Evolutionary conservation across 92 coral and sea anemone species (phyloP), one percentile per base, ranked within the genome.

Genomic region (Epizoanthus scotinus): DNA sequence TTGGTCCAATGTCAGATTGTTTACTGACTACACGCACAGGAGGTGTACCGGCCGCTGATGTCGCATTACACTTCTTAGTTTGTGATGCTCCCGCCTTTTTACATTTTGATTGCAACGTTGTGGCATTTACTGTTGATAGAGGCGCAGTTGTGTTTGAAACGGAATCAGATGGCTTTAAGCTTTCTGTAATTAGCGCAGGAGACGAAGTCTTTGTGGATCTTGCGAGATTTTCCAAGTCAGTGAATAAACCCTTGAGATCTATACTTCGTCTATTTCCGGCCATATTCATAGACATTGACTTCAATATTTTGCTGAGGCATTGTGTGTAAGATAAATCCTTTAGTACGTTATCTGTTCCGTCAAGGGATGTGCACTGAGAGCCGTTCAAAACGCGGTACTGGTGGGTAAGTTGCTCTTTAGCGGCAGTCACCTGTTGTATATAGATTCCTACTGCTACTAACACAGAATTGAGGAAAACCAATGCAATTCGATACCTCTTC

Each of bases 371-470:
- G 55, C 81, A 75, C 17, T 21, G 40, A 63, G 42, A 19, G n/a
- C 44, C 68, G 68, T 75, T 67, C 31, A n/a, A 5, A 52, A 47
- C 12, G 15, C 52, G 52, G 2, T 38, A 26, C 63, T 22, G 63
- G 17, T 54, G 25, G 47, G 31, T 0, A 50, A 21, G 20, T 64
- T 31, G 70, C 24, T 64, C 57, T 57, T 22, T 3, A 3, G 52
- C 52, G 12, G 52, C 52, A 47, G 68, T 42, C 57, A 75, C 54
- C 81, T 40, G 69, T 18, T 75, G 81, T 36, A 59, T 75, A 75
- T 55, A 75, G n/a, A 58, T 15, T 10, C 40, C 28, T 18, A 24
- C 14, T 0, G 60, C 14, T 0, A 75, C 47, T 34, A 75, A 75
- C 14, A 75, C 12, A 75, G 18, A 34, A 27, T 75, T 75, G 8